Evolutionary conservation across 1,140 invertebrate species (phyloP).

Genomic region (Cyclargus thomasi): DNA sequence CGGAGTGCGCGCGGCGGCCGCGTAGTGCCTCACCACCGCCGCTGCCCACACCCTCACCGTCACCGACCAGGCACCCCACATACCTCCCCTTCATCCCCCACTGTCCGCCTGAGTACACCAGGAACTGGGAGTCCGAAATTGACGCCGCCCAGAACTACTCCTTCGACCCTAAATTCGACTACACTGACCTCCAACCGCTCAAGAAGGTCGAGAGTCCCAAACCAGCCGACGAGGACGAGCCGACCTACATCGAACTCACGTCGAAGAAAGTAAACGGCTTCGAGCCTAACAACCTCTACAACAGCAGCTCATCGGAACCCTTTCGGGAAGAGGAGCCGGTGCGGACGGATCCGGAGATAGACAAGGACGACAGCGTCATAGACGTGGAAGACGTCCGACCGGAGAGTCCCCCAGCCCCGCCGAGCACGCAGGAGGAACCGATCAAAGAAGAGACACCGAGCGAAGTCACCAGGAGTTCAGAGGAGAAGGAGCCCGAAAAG

Average conservation of each 20-base stretch:
- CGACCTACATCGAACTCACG: constrained; percentile 65
- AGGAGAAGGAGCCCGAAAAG: constrained; percentile 50
- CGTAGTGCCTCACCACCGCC: constrained; percentile 81
- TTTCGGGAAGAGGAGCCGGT: constrained; percentile 62
- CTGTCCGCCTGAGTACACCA: constrained; percentile 60
- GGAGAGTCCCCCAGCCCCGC: constrained; percentile 45
- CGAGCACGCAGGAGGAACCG: constrained; percentile 32
- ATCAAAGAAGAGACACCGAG: constrained; percentile 47
- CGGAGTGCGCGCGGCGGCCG: constrained; percentile 93
- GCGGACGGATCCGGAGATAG: constrained; percentile 59
- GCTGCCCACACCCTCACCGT: constrained; percentile 75
- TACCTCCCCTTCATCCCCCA: constrained; percentile 63
- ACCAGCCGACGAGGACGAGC: constrained; percentile 51
- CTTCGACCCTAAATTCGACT: constrained; percentile 63
- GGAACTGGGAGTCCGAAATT: constrained; percentile 74
- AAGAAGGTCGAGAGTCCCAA: constrained; percentile 66
- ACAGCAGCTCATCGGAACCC: constrained; percentile 50
- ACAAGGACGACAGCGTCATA: constrained; percentile 66
- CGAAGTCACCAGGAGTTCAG: constrained; percentile 47
- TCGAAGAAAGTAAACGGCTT: constrained; percentile 57
- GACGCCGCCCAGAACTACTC: constrained; percentile 66
- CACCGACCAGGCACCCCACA: constrained; percentile 70
- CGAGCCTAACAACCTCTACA: constrained; percentile 39
- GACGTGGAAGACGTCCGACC: constrained; percentile 61
- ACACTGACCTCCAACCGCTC: constrained; percentile 56